Evolutionary conservation across 2,797 vertebrate species (phyloP).

Genomic region (Corythornis leucogaster): DNA sequence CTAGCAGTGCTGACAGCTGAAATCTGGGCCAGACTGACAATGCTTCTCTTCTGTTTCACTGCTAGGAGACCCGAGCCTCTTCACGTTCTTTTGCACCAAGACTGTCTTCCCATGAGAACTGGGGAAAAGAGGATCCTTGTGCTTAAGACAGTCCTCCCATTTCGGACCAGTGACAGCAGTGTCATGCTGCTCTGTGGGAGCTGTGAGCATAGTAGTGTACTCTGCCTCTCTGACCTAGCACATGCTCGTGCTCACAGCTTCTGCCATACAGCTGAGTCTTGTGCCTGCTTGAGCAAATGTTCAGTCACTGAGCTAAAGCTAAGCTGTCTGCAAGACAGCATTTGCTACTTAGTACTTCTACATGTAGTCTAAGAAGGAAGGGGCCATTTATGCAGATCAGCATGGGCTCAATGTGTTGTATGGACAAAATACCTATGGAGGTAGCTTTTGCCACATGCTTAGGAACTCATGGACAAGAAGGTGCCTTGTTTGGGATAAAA

Average conservation of each 20-base stretch:
- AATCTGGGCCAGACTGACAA: neutral
- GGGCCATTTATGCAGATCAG: rapidly evolving
- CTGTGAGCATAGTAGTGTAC: rapidly evolving
- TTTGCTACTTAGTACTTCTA: neutral
- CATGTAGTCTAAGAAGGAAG: neutral
- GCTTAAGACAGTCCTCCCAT: neutral
- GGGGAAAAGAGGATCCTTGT: neutral
- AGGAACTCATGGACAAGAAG: neutral
- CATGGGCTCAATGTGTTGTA: neutral
- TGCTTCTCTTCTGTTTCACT: neutral
- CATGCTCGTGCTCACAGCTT: neutral
- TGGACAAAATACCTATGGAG: neutral
- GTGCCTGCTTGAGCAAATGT: neutral
- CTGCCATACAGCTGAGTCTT: neutral
- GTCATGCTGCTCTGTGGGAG: neutral
- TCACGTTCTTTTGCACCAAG: neutral
- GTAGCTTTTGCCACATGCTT: neutral
- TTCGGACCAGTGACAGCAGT: neutral
- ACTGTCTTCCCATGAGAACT: neutral
- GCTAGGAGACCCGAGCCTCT: neutral
- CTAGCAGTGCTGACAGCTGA: neutral
- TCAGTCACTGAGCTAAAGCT: neutral
- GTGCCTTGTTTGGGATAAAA: neutral
- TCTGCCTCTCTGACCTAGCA: neutral
- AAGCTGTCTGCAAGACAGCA: neutral